phyloP scores from a whole-genome alignment of 2,888 invertebrate genomes.

The Epirrhoe alternata region DNA sequence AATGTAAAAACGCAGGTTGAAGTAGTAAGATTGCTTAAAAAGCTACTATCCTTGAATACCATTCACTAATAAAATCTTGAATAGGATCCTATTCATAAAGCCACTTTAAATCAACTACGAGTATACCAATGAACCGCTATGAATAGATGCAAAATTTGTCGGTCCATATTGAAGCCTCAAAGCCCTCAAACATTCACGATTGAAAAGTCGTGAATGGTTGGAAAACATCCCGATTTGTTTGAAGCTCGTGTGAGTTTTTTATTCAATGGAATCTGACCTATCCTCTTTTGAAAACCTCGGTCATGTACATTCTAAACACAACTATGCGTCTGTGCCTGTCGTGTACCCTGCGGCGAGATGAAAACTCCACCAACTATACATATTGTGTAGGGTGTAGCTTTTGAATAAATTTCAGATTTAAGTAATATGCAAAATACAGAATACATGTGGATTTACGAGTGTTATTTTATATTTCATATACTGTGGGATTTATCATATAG shows the following conservation, averaged over 20 bases:
- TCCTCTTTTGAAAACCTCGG: background rate
- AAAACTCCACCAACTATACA: background rate
- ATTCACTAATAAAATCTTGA: background rate
- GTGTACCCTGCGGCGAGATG: background rate
- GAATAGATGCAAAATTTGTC: slow-evolving; percentile 31
- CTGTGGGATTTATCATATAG: too few relatives aligned
- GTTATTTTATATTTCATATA: background rate
- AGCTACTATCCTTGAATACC: background rate
- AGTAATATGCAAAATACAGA: background rate
- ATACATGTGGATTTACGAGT: background rate
- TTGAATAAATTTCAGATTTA: background rate
- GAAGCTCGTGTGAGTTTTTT: slow-evolving; percentile 27
- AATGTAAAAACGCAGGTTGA: too few relatives aligned
- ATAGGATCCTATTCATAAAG: slow-evolving; percentile 1
- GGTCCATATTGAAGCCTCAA: slow-evolving; percentile 41
- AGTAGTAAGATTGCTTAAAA: too few relatives aligned
- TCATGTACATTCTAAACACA: slow-evolving; percentile 8
- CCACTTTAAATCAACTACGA: slow-evolving; percentile 10
- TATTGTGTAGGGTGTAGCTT: background rate
- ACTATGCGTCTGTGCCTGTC: background rate
- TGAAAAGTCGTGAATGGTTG: slow-evolving; percentile 40
- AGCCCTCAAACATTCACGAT: slow-evolving; percentile 48
- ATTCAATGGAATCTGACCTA: slow-evolving; percentile 18
- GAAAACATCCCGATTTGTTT: slow-evolving; percentile 40
- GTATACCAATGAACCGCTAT: slow-evolving; percentile 12